A percentile compares a stretch with the other conserved stretches of the same genome.
Evolutionary conservation across 2,888 invertebrate species (phyloP).

Genomic region (Synanthedon andrenaeformis): DNA sequence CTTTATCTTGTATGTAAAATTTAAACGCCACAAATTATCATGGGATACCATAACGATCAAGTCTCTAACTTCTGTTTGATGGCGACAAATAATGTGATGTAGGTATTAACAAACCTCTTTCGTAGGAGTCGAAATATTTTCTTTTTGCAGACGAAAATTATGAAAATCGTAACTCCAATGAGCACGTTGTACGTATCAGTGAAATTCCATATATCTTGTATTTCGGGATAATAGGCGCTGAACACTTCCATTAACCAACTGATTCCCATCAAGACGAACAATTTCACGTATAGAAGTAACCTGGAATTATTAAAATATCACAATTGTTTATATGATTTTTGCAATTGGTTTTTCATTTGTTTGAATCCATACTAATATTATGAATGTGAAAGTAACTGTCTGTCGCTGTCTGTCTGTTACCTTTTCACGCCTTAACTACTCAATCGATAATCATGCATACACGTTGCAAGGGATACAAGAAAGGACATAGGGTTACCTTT

Average conservation of each 20-base stretch:
- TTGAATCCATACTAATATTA: background rate
- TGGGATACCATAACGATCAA: too few relatives aligned
- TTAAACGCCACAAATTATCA: too few relatives aligned
- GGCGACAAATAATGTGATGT: too few relatives aligned
- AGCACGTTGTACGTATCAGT: slow-evolving; percentile 77
- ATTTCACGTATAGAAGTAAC: slow-evolving; percentile 75
- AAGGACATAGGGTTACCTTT: too few relatives aligned
- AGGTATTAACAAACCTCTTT: slow-evolving; percentile 58
- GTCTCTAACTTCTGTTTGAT: too few relatives aligned
- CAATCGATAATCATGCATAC: too few relatives aligned
- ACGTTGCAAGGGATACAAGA: too few relatives aligned
- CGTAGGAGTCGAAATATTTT: slow-evolving; percentile 73
- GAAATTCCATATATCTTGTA: slow-evolving; percentile 67
- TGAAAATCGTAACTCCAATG: slow-evolving; percentile 77
- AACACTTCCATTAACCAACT: slow-evolving; percentile 81
- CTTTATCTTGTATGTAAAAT: too few relatives aligned
- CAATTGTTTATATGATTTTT: background rate
- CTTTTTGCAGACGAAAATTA: slow-evolving; percentile 79
- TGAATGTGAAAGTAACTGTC: too few relatives aligned
- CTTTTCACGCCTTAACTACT: too few relatives aligned
- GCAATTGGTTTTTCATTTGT: too few relatives aligned
- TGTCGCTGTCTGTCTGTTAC: too few relatives aligned
- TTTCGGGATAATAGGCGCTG: slow-evolving; percentile 68
- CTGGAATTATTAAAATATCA: slow-evolving; percentile 44
- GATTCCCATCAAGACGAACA: slow-evolving; percentile 80